A percentile compares a stretch with the other conserved stretches of the same genome.
Conservation (phyloP, 2,113 vertebrate genomes). For the Herpetotheres cachinnans region DNA sequence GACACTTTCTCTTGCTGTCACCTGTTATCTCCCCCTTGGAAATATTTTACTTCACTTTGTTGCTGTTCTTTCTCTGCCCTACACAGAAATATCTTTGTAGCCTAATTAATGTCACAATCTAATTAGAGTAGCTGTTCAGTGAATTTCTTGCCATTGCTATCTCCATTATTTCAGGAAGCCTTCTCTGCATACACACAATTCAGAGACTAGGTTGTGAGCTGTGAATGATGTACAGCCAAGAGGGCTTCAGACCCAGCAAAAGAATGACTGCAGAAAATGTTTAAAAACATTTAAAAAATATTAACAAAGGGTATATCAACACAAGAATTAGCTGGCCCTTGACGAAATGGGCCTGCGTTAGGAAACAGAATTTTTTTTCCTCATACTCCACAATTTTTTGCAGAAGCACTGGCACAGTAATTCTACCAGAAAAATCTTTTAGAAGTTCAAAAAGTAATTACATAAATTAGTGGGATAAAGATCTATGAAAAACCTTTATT, state of each 20-base stretch:
- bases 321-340: background rate
- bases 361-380: background rate
- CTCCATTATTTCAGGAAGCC: background rate
- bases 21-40: background rate
- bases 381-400: background rate
- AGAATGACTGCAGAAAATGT: background rate
- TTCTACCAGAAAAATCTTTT: background rate
- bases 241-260: background rate
- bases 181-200: background rate
- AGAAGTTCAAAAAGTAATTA: background rate
- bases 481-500: background rate
- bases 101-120: background rate
- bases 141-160: background rate
- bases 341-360: background rate
- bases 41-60: background rate
- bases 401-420: background rate
- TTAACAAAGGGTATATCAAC: background rate
- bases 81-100: background rate
- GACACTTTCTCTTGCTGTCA: background rate
- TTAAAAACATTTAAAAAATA: background rate
- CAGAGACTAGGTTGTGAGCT: background rate
- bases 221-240: rapidly evolving
- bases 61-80: background rate
- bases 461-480: background rate
- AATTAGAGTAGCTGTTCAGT: background rate